A percentile compares a stretch with the other conserved stretches of the same genome.
Conservation (phyloP, 2,113 vertebrate genomes). For the Mirza zaza region DNA sequence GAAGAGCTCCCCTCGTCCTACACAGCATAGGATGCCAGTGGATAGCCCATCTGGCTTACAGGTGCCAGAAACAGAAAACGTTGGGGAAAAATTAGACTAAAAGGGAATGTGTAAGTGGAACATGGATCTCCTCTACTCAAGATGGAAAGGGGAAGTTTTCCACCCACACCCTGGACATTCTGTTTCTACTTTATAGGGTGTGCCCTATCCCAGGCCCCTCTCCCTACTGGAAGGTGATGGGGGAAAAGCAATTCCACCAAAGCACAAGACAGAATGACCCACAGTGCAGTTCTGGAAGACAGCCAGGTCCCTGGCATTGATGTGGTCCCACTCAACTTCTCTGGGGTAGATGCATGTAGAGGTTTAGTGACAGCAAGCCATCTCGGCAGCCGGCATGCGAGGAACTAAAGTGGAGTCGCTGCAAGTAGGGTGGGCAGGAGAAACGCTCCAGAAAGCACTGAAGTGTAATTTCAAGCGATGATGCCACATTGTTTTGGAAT, state of each 20-base stretch:
- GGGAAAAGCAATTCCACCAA: constrained; percentile 63
- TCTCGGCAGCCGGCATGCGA: constrained; percentile 36
- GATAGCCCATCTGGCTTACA: constrained; percentile 48
- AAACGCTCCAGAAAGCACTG: constrained; percentile 57
- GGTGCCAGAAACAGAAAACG: constrained; percentile 31
- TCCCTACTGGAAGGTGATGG: constrained; percentile 25
- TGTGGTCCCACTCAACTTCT: constrained; percentile 66
- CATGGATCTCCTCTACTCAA: neutral
- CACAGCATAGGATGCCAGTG: neutral
- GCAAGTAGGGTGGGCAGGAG: constrained; percentile 62
- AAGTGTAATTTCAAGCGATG: constrained; percentile 63
- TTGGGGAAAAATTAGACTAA: neutral
- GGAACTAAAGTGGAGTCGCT: constrained; percentile 20
- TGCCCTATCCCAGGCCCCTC: constrained; percentile 34
- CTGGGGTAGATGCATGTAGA: constrained; percentile 45
- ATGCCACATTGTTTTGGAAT: constrained; percentile 69
- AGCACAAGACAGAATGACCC: constrained; percentile 66
- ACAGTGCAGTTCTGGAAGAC: constrained; percentile 60
- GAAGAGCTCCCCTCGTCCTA: neutral
- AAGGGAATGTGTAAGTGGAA: neutral
- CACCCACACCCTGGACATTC: constrained; percentile 28
- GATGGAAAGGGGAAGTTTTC: constrained; percentile 14
- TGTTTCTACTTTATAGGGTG: constrained; percentile 61
- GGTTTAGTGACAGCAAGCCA: constrained; percentile 56
- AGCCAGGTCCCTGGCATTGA: constrained; percentile 67